Evolutionary conservation across 2,113 vertebrate genomes (phyloP).

Genomic region (Anarhynchus alexandrinus): DNA sequence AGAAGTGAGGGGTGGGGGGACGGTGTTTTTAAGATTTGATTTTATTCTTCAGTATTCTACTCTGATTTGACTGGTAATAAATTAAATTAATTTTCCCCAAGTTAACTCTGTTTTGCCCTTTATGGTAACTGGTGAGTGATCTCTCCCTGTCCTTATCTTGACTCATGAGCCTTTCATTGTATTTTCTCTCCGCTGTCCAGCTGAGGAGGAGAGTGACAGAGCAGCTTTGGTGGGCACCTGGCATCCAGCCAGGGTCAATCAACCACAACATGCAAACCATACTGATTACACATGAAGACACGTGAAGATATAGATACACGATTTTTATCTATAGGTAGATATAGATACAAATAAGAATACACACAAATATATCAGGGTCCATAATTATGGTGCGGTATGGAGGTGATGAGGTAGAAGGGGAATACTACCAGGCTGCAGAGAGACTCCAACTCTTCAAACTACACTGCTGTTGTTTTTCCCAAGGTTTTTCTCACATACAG

Average conservation of each 20-base stretch:
- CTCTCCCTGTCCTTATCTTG: background rate
- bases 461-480: background rate
- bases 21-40: background rate
- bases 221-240: background rate
- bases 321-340: background rate
- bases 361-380: background rate
- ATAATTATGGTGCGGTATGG: background rate
- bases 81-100: background rate
- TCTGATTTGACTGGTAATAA: background rate
- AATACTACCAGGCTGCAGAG: background rate
- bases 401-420: background rate
- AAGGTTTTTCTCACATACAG: background rate
- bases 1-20: background rate
- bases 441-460: background rate
- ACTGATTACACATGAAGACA: fast-evolving
- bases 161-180: background rate
- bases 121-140: background rate
- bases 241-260: background rate
- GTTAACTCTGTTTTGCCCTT: background rate
- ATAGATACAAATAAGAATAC: background rate
- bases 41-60: background rate
- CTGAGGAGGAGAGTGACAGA: too few relatives aligned
- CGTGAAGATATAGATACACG: too few relatives aligned
- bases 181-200: background rate
- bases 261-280: background rate